Base-by-base conservation (phyloP, 1,140 invertebrate genomes). In the Cyclargus thomasi region DNA sequence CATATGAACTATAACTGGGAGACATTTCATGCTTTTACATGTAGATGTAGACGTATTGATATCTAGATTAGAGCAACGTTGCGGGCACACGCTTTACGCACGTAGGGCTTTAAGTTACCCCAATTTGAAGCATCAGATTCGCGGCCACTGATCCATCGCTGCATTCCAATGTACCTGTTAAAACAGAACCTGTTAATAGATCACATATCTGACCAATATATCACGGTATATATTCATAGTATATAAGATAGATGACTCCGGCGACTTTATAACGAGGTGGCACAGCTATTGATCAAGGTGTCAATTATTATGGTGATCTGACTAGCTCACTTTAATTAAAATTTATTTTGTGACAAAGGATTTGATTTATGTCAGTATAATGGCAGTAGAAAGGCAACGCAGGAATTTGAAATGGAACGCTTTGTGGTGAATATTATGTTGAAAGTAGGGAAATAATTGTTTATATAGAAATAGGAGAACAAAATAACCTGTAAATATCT, bases 201-300 rank as follows among this genome's bases (percentile, higher is more conserved):
- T 47, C 39, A 47, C 39, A 47, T 64, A 21, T 39, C 29, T 20
- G 8, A 67, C 70, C 81, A 82, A 85, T 87, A 85, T 85, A 87
- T 85, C 82, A 86, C 81, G 5, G 20, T 20, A 59, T 21, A 5
- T 20, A 20, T n/a, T 55, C 3, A 17, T 18, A 20, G 8, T 59
- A 59, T 59, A 59, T 59, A 85, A 83, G 86, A 88, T 80, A 81
- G 85, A 88, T 88, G 85, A 78, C 75, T 67, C 69, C 76, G 77
- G 76, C 78, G 76, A 74, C 80, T 78, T 79, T 81, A 81, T 87
- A 87, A 88, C 85, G 85, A 88, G 85, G 81, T 75, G 76, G 79
- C 73, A 66, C 68, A 77, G 71, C 79, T 80, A 87, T 88, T 87
- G 82, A 87, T 87, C 85, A 87, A 84, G 71, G 70, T 86, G 86